phyloP scores from a whole-genome alignment of 2,113 vertebrate species.

The Aldabrachelys gigantea region DNA sequence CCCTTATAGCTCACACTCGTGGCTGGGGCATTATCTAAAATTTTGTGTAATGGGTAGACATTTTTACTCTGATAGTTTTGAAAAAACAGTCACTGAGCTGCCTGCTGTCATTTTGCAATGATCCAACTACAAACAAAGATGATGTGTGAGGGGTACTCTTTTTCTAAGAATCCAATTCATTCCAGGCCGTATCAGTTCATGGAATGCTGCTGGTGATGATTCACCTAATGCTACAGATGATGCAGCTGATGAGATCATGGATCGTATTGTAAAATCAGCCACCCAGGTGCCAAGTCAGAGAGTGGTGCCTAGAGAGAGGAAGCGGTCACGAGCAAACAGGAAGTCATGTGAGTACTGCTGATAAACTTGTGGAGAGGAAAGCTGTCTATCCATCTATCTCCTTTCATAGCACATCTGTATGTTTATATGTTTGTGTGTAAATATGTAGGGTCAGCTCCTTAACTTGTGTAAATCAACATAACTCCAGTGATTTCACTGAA shows the following conservation, averaged over 20 bases:
- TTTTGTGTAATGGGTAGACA: constrained; percentile 7
- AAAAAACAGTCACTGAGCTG: neutral
- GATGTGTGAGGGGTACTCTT: neutral
- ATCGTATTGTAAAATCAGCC: constrained; percentile 95
- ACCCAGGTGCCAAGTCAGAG: constrained; percentile 94
- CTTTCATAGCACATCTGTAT: neutral
- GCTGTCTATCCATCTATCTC: neutral
- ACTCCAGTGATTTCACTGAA: neutral
- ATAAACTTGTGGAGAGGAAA: neutral
- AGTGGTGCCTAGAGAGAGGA: constrained; percentile 91
- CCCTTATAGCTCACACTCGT: neutral
- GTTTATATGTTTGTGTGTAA: neutral
- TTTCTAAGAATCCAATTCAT: neutral
- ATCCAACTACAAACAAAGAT: neutral
- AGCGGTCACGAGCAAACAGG: constrained; percentile 92
- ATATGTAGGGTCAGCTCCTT: neutral
- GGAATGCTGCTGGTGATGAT: constrained; percentile 86
- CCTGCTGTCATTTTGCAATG: neutral
- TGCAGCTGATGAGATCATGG: constrained; percentile 97
- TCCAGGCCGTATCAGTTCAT: constrained; percentile 86
- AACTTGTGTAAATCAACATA: neutral
- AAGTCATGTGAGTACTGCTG: constrained; percentile 89
- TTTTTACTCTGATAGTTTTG: neutral
- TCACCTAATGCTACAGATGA: constrained; percentile 88
- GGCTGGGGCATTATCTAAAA: constrained; percentile 23